phyloP scores from a whole-genome alignment of 2,888 invertebrate genomes.

The Trissolcus brochymenae region DNA sequence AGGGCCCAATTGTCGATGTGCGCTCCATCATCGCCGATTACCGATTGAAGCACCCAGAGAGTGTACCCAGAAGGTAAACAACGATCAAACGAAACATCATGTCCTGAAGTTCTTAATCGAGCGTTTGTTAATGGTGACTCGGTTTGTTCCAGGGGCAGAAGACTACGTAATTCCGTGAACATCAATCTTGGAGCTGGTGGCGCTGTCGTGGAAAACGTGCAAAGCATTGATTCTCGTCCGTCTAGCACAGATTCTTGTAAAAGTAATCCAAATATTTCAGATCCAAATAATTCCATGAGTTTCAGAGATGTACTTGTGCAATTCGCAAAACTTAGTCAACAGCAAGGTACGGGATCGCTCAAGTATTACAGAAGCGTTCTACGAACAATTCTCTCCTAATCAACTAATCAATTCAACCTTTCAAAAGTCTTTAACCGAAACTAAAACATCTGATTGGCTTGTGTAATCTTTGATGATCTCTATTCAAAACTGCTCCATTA shows the following conservation, averaged over 20 bases:
- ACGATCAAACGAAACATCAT: not conserved
- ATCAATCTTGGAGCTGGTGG: slow-evolving; percentile 73
- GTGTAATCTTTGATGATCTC: slow-evolving; percentile 43
- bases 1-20: slow-evolving; percentile 88
- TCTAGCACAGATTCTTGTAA: slow-evolving; percentile 79
- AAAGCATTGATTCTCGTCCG: slow-evolving; percentile 76
- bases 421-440: too few species aligned
- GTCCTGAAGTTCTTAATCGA: too few species aligned
- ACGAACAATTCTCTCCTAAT: slow-evolving; percentile 1
- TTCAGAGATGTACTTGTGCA: slow-evolving; percentile 88
- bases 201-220: slow-evolving; percentile 72
- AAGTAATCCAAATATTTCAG: slow-evolving; percentile 74
- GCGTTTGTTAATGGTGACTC: not conserved
- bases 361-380: slow-evolving; percentile 40
- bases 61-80: slow-evolving; percentile 80
- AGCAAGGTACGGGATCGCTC: slow-evolving; percentile 65
- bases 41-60: slow-evolving; percentile 85
- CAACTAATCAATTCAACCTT: not conserved
- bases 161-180: slow-evolving; percentile 74
- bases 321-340: slow-evolving; percentile 81
- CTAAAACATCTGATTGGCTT: slow-evolving; percentile 8
- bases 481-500: slow-evolving; percentile 2
- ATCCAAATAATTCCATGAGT: slow-evolving; percentile 77
- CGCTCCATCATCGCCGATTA: slow-evolving; percentile 90
- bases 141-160: slow-evolving; percentile 66